These are phyloP conservation scores for Morpho achilles DNA, from an alignment of 2,888 invertebrate genomes.

Conservation along the genomic window DNA sequence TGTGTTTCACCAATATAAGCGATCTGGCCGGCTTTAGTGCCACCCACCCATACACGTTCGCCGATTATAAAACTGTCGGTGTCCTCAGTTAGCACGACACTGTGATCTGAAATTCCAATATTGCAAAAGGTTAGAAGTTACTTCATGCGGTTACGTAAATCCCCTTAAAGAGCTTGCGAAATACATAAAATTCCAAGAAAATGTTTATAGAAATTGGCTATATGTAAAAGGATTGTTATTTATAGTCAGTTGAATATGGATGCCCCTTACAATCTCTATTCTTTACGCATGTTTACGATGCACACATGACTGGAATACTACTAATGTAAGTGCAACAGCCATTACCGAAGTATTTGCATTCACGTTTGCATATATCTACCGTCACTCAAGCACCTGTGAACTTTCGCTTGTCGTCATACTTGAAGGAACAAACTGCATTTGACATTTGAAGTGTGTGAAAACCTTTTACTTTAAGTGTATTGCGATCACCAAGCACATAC, in stretches of 20 bases:
- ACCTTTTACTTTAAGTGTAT: constrained; percentile 48
- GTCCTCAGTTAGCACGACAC: constrained; percentile 90
- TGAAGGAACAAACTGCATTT: constrained; percentile 69
- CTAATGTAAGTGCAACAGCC: constrained; percentile 64
- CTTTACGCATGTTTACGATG: constrained; percentile 46
- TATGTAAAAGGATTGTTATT: constrained; percentile 40
- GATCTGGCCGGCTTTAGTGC: constrained; percentile 93
- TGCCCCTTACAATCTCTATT: constrained; percentile 48
- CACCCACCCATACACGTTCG: constrained; percentile 96
- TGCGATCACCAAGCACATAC: constrained; percentile 33
- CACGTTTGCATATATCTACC: constrained; percentile 52
- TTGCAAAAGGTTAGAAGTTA: constrained; percentile 20
- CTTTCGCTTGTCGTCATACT: constrained; percentile 50
- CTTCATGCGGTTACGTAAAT: constrained; percentile 16
- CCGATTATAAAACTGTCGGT: constrained; percentile 98
- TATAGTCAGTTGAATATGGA: constrained; percentile 52
- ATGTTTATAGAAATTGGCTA: constrained; percentile 32
- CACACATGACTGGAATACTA: constrained; percentile 60
- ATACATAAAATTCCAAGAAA: constrained; percentile 18
- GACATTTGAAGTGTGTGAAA: constrained; percentile 42
- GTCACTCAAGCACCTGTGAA: constrained; percentile 36
- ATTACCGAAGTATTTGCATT: constrained; percentile 54
- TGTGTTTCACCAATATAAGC: constrained; percentile 97
- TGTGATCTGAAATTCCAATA: constrained; percentile 83
- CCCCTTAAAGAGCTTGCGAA: constrained; percentile 12